Percentiles rank a stretch among this genome's conserved stretches.
These are phyloP conservation scores for Aphelenchoides besseyi DNA, from an alignment of 1,140 invertebrate genomes.

Conservation along the genomic window DNA sequence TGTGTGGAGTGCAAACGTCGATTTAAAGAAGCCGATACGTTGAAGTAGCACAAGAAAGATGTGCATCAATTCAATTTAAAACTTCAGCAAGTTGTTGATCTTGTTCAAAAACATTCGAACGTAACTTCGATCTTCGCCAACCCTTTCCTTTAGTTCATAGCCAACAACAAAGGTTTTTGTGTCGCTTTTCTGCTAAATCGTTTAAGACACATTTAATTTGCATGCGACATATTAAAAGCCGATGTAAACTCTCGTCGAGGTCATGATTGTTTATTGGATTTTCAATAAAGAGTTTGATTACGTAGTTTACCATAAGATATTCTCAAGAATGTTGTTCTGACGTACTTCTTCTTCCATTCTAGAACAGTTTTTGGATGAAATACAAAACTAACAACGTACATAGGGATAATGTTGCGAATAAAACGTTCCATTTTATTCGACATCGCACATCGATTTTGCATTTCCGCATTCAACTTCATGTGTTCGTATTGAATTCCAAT, in stretches of 20 bases:
- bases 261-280: too few species aligned
- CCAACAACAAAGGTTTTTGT: neutral
- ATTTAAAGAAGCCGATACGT: conserved; percentile 20
- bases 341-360: conserved; percentile 13
- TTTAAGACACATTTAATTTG: neutral
- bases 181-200: neutral
- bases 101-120: neutral
- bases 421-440: conserved; percentile 10
- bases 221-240: neutral
- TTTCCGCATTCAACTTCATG: neutral
- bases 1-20: conserved; percentile 1
- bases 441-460: neutral
- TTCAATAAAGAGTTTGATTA: neutral
- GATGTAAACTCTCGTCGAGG: neutral
- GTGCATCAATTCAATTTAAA: conserved; percentile 2
- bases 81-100: too few species aligned
- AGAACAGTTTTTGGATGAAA: neutral
- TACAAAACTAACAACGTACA: neutral
- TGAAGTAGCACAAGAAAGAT: neutral
- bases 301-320: neutral
- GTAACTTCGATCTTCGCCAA: neutral
- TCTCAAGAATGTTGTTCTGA: neutral
- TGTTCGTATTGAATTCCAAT: neutral
- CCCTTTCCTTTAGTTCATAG: neutral
- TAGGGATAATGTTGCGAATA: neutral